Conservation (phyloP, 35 echinoderm and acorn worm species). For the Chiridota heheva region DNA sequence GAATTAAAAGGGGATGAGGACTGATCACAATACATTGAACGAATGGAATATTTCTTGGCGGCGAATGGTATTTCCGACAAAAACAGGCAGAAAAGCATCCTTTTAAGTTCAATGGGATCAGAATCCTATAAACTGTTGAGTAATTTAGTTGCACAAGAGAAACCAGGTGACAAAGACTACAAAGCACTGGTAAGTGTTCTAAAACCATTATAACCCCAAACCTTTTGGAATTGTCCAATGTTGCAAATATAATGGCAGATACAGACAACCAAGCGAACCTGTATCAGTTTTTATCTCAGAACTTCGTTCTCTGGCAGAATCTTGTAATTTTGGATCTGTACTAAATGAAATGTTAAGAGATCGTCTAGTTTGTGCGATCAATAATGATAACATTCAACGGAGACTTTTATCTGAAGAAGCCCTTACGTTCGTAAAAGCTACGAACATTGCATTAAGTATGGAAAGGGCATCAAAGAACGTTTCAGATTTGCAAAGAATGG, state of each 20-base stretch:
- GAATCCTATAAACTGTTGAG: conserved; percentile 15
- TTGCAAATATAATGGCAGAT: conserved; percentile 27
- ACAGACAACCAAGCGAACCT: conserved; percentile 1
- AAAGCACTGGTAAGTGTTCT: conserved; percentile 2
- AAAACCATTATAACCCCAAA: conserved; percentile 6
- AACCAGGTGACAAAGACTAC: conserved; percentile 10
- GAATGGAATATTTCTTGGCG: background rate
- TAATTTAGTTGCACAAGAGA: conserved; percentile 5
- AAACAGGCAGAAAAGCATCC: conserved; percentile 6
- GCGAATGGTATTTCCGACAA: conserved; percentile 11
- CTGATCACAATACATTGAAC: conserved; percentile 40
- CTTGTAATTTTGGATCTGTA: conserved; percentile 2
- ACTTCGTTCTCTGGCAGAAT: conserved; percentile 19
- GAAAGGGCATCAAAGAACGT: conserved; percentile 9
- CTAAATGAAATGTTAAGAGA: background rate
- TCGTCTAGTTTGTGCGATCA: background rate
- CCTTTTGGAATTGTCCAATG: conserved; percentile 21
- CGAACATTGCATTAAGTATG: background rate
- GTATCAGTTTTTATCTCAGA: background rate
- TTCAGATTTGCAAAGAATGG: background rate
- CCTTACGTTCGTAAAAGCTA: conserved; percentile 18
- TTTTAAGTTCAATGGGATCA: conserved; percentile 5
- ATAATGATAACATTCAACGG: background rate
- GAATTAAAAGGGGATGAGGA: conserved; percentile 15
- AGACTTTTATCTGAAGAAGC: background rate